Evolutionary conservation across 2,888 invertebrate species (phyloP).

Genomic region (Agonopterix alstromeriana): DNA sequence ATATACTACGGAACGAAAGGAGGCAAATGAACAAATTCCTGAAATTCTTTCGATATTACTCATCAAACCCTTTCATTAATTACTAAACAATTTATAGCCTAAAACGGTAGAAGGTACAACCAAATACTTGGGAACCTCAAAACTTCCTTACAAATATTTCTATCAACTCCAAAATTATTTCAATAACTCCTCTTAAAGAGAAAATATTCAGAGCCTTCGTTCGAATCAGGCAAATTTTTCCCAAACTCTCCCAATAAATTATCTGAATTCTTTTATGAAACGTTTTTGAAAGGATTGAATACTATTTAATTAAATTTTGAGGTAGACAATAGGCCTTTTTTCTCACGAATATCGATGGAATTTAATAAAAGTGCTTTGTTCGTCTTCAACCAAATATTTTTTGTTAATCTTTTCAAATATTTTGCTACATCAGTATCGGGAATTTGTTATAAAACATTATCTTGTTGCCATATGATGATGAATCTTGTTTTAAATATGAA

Average conservation of each 20-base stretch:
- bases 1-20: too few species aligned
- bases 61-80: conserved; percentile 1
- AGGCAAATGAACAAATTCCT: too few species aligned
- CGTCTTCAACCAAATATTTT: conserved; percentile 18
- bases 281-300: conserved; percentile 29
- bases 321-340: conserved; percentile 9
- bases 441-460: too few species aligned
- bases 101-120: neutral
- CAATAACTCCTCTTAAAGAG: conserved; percentile 19
- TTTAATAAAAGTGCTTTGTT: conserved; percentile 24
- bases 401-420: conserved; percentile 11
- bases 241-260: conserved; percentile 27
- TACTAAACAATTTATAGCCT: conserved; percentile 10
- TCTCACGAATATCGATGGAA: conserved; percentile 19
- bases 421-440: neutral
- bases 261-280: conserved; percentile 24
- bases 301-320: conserved; percentile 33
- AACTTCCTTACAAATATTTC: conserved; percentile 13
- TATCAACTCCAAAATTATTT: conserved; percentile 22
- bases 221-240: conserved; percentile 24
- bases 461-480: too few species aligned
- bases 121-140: conserved; percentile 8
- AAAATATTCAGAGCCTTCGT: conserved; percentile 18
- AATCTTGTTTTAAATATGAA: too few species aligned
- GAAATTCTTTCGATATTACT: too few species aligned